phyloP scores from a whole-genome alignment of 1,140 invertebrate genomes.

The Sinella curviseta region DNA sequence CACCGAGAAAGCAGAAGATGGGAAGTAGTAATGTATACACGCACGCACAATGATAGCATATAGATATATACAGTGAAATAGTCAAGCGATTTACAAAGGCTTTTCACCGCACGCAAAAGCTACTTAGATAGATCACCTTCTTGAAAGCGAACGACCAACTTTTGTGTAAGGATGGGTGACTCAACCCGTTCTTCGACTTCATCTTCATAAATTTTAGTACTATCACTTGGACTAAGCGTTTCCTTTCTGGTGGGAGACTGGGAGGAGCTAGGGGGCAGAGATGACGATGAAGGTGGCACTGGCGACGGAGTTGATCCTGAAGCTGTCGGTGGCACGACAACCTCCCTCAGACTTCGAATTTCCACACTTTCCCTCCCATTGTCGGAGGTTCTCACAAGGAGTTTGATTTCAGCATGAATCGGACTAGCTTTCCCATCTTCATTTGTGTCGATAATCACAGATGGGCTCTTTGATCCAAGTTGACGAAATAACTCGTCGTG shows the following conservation, averaged over 20 bases:
- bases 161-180: slow-evolving; percentile 47
- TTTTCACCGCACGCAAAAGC: not conserved
- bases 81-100: too few species aligned
- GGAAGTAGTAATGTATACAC: too few species aligned
- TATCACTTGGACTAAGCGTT: not conserved
- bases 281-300: slow-evolving; percentile 11
- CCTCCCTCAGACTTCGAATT: slow-evolving; percentile 59
- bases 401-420: slow-evolving; percentile 59
- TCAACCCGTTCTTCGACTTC: slow-evolving; percentile 23
- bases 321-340: slow-evolving; percentile 52
- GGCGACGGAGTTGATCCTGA: slow-evolving; percentile 29
- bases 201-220: slow-evolving; percentile 27
- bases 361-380: slow-evolving; percentile 60
- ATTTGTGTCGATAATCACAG: slow-evolving; percentile 21
- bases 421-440: slow-evolving; percentile 44
- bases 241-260: not conserved
- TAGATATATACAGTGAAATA: too few species aligned
- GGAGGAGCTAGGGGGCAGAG: not conserved
- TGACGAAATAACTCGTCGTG: slow-evolving; percentile 1
- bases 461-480: slow-evolving; percentile 8
- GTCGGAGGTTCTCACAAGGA: slow-evolving; percentile 59
- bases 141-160: slow-evolving; percentile 47
- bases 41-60: too few species aligned
- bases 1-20: too few species aligned
- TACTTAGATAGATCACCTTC: slow-evolving; percentile 16